Base-by-base conservation (phyloP, 2,888 invertebrate species). In the Stenchaetothrips biformis region DNA sequence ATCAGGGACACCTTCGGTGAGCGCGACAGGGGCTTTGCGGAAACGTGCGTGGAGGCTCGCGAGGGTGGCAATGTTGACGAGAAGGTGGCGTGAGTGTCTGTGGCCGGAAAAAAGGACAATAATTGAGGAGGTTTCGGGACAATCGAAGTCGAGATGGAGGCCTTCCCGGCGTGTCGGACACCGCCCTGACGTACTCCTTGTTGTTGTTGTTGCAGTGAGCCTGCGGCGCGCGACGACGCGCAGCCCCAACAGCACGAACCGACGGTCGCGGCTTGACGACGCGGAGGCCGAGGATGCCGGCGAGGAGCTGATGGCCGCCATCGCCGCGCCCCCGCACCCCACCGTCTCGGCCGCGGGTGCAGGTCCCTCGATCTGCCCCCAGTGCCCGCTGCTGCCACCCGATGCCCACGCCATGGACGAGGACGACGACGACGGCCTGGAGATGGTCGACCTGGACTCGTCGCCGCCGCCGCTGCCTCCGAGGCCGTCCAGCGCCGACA, bases 1-100 rank as follows among this genome's bases (percentile, higher is more conserved):
- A 21, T 74, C 67, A 74, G 67, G 67, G 67, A 74, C 67, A 74
- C 67, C 8, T 25, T 74, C 21, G 67, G 67, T 74, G 67, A 74
- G 67, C 37, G 67, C 7, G 67, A 74, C 7, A 6, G 53, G 16
- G 53, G 53, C 13, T n/a, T n/a, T n/a, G n/a, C n/a, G n/a, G n/a
- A 53, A 16, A 53, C 13, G 53, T 2, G 53, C 16, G 53, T 1
- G 53, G 6, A 16, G 13, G 53, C 53, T 53, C 2, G 2, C 53
- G 53, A n/a, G 53, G 53, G 6, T 53, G 53, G 9, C 2, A 4
- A 37, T 37, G 37, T 37, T 37, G 37, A 37, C 37, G 37, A 37
- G 37, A 4, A 37, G 37, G 37, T 37, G 1, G 59, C 18, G 59
- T 59, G 59, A 16, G 59, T 18, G 59, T 59, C 13, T 6, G 53